Evolutionary conservation across 2,888 invertebrate genomes (phyloP), one percentile per base, ranked within the genome.

Genomic region (Parnassius glacialis): DNA sequence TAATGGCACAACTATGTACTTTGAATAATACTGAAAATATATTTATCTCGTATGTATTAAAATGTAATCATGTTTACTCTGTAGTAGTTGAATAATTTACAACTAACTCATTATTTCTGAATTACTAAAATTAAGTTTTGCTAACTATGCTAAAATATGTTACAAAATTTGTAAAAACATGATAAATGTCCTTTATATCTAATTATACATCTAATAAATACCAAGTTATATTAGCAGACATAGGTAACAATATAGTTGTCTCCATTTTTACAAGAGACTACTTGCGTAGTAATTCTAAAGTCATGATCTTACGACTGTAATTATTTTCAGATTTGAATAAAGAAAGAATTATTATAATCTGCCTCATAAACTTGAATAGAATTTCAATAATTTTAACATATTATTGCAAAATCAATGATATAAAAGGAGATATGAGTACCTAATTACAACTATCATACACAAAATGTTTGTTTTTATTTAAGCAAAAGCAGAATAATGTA

Each of bases 1-100:
- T 81, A 83, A 92, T 92, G 92, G 91, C 92, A 92, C 89, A 83
- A 83, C 76, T 84, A 87, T 84, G 80, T 85, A 84, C 80, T 84
- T 75, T 80, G 79, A 75, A 76, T 83, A 44, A 81, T 70, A 80
- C 76, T 80, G 76, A 79, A 20, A 20, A 76, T 74, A 73, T 76
- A 79, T 76, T 59, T 47, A 62, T 20, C n/a, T 62, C 75, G 34
- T 34, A 34, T 34, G 5, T 34, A 34, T 34, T 34, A 34, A 34
- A 34, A 7, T 34, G 34, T 34, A 34, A 73, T 74, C 71, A 74
- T 75, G 69, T 70, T 69, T 66, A 73, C 70, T 12, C 72, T 66
- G 65, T 68, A 68, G 71, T 74, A 69, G 76, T 81, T 78, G 79
- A 77, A 75, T 71, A 77, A 75, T 78, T 80, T 62, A 62, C 54